Percentiles rank a stretch among this genome's conserved stretches.
Evolutionary conservation across 2,113 vertebrate genomes (phyloP).

Genomic region (Rynchops niger): DNA sequence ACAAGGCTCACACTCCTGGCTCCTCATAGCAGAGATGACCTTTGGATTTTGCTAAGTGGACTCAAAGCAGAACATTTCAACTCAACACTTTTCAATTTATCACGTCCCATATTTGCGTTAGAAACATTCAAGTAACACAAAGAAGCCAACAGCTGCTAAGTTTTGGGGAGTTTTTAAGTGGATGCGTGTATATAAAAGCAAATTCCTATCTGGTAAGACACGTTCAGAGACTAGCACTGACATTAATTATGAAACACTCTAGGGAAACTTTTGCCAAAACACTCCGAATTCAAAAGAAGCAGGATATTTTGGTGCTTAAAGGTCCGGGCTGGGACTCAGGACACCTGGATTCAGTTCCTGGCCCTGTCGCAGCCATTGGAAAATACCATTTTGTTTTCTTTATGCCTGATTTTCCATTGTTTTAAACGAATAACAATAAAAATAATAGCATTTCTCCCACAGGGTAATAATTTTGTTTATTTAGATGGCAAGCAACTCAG

Average conservation of each 20-base stretch:
- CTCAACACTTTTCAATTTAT: constrained; percentile 1
- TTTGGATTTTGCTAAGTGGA: constrained; percentile 24
- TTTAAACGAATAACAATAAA: not conserved
- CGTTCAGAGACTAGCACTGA: not conserved
- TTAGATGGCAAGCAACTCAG: not conserved
- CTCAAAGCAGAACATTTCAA: constrained; percentile 10
- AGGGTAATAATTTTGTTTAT: not conserved
- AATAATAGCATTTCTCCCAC: not conserved
- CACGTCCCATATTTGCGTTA: not conserved
- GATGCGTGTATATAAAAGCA: constrained; percentile 16
- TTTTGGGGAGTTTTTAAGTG: constrained; percentile 4
- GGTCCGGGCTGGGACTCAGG: constrained; percentile 40
- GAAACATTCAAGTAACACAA: not conserved
- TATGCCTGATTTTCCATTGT: constrained; percentile 13
- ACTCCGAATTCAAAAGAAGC: not conserved
- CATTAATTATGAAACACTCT: constrained; percentile 43
- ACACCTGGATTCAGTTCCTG: constrained; percentile 44
- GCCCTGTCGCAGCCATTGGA: not conserved
- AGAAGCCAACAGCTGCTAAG: constrained; percentile 32
- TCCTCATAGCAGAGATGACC: constrained; percentile 23
- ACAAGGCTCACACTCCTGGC: not conserved
- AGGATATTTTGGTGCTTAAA: constrained; percentile 29
- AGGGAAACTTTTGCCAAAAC: not conserved
- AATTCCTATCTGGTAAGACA: constrained; percentile 61
- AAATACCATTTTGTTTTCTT: constrained; percentile 34